A percentile compares a stretch with the other conserved stretches of the same genome.
phyloP scores from a whole-genome alignment of 2,888 invertebrate genomes.

The Brassicogethes aeneus region DNA sequence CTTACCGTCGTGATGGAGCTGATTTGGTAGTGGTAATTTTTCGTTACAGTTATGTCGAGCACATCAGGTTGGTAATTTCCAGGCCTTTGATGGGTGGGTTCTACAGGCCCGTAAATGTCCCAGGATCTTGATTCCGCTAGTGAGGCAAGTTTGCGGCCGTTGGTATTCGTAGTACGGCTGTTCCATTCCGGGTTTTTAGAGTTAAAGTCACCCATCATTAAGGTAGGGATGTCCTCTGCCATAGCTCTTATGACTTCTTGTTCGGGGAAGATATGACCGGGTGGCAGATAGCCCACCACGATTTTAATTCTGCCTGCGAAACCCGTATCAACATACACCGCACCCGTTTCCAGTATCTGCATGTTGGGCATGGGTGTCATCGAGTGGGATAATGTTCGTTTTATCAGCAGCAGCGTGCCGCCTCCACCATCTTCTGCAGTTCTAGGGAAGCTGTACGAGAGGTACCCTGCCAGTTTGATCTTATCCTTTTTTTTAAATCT shows the following conservation, averaged over 20 bases:
- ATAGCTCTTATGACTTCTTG: neutral
- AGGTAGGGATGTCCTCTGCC: no score
- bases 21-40: no score
- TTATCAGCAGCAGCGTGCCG: neutral
- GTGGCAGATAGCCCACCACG: neutral
- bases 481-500: neutral
- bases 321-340: neutral
- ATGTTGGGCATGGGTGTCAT: neutral
- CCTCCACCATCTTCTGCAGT: neutral
- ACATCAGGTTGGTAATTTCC: no score
- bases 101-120: no score
- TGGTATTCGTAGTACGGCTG: neutral
- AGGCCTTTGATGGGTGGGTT: no score
- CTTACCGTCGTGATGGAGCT: no score
- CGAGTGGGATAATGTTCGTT: neutral
- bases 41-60: no score
- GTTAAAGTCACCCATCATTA: neutral
- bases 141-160: neutral
- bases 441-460: neutral
- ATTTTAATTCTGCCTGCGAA: neutral
- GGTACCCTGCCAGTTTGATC: neutral
- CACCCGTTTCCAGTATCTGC: neutral
- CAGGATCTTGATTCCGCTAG: no score
- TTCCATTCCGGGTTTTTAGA: neutral
- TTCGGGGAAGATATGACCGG: neutral